Conservation (phyloP, 2,888 invertebrate genomes). For the Melieria crassipennis region DNA sequence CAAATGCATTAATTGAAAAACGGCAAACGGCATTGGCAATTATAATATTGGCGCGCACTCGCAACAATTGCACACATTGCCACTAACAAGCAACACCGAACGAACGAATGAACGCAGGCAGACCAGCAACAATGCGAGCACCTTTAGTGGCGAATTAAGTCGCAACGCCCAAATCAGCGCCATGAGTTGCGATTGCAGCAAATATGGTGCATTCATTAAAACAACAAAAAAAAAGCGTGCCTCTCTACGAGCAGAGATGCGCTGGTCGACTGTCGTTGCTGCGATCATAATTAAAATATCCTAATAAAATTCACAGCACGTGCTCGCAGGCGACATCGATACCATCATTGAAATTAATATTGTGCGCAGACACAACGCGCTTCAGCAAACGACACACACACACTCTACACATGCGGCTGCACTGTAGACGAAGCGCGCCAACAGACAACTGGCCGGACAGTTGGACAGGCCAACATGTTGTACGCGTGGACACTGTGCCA, state of each 20-base stretch:
- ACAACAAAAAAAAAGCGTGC: slow-evolving; percentile 2
- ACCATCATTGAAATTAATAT: slow-evolving; percentile 46
- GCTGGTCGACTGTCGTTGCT: slow-evolving; percentile 16
- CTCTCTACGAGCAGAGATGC: not conserved
- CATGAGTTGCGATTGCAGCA: no score
- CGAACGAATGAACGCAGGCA: no score
- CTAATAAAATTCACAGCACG: slow-evolving; percentile 56
- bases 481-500: slow-evolving; percentile 18
- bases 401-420: slow-evolving; percentile 10
- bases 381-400: slow-evolving; percentile 13
- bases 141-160: no score
- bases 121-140: no score
- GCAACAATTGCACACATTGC: no score
- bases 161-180: no score
- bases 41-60: no score
- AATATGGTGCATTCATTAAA: no score
- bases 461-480: slow-evolving; percentile 8
- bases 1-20: no score
- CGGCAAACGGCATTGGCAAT: no score
- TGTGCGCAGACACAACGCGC: slow-evolving; percentile 28
- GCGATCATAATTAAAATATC: slow-evolving; percentile 54
- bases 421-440: not conserved
- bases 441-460: not conserved
- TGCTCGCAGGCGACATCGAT: slow-evolving; percentile 53
- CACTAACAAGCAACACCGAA: no score